Conservation (phyloP, 2,888 invertebrate species). For the Abscondita cerata region DNA sequence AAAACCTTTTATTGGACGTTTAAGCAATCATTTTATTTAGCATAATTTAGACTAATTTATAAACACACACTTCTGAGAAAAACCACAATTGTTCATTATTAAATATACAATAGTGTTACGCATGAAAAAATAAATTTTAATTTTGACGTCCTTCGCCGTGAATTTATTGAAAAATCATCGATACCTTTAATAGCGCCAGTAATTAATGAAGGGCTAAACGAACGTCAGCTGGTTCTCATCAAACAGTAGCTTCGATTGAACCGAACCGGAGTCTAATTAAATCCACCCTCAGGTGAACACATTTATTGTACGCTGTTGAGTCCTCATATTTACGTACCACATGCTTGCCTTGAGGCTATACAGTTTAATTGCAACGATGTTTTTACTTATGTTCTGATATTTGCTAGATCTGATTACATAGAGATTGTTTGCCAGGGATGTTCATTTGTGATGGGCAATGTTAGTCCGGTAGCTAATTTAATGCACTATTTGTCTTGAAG, state of each 20-base stretch:
- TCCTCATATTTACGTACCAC: slow-evolving; percentile 24
- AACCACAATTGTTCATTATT: background rate
- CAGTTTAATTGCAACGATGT: slow-evolving; percentile 29
- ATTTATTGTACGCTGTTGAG: slow-evolving; percentile 26
- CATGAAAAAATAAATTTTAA: background rate
- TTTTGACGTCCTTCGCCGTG: background rate
- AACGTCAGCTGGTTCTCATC: slow-evolving; percentile 33
- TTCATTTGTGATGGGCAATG: slow-evolving; percentile 13
- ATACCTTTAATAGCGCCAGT: slow-evolving; percentile 24
- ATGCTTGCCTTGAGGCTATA: slow-evolving; percentile 20
- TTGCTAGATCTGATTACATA: slow-evolving; percentile 15
- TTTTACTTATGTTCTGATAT: slow-evolving; percentile 19
- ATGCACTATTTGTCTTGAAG: background rate
- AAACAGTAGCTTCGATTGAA: slow-evolving; percentile 32
- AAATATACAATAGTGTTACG: background rate
- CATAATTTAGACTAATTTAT: slow-evolving; percentile 8
- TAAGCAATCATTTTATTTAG: slow-evolving; percentile 9
- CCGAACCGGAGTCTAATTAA: slow-evolving; percentile 29
- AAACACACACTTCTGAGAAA: background rate
- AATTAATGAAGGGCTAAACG: slow-evolving; percentile 28
- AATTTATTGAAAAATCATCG: slow-evolving; percentile 16
- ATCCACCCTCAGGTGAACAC: slow-evolving; percentile 32
- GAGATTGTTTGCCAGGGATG: slow-evolving; percentile 12
- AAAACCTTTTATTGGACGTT: slow-evolving; percentile 7
- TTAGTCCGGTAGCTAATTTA: slow-evolving; percentile 7